phyloP scores from a whole-genome alignment of 2,797 vertebrate species.

The Mionectes olivaceus region DNA sequence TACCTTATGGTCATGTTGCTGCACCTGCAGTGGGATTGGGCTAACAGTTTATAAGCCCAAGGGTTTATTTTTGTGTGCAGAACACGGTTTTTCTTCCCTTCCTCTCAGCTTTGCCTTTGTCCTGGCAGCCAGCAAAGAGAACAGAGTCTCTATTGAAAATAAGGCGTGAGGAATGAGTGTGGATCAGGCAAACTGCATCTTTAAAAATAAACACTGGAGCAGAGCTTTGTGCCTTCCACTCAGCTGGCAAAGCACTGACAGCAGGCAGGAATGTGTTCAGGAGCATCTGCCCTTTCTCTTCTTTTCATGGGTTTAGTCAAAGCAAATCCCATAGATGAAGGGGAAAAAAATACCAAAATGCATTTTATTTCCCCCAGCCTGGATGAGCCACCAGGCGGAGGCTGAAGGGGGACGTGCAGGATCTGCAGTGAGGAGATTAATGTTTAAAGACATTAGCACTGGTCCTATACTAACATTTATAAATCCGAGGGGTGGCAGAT shows the following conservation, averaged over 20 bases:
- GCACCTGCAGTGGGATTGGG: not conserved
- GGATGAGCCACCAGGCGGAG: fast-evolving
- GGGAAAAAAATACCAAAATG: fast-evolving
- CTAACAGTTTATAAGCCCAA: not conserved
- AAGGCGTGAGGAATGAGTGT: not conserved
- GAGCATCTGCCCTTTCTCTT: conserved; percentile 42
- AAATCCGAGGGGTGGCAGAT: conserved; percentile 69
- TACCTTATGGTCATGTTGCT: not conserved
- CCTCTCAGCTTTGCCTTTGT: not conserved
- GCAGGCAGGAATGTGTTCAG: not conserved
- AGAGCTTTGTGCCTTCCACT: conserved; percentile 19
- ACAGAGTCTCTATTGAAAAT: not conserved
- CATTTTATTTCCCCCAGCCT: not conserved
- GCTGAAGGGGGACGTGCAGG: not conserved
- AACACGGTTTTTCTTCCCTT: not conserved
- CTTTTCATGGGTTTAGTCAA: conserved; percentile 8
- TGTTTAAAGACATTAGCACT: conserved; percentile 60
- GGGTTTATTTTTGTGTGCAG: not conserved
- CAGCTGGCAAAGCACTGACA: conserved; percentile 19
- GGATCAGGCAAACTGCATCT: not conserved
- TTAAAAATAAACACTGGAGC: conserved; percentile 25
- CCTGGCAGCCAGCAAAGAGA: not conserved
- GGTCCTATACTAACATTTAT: conserved; percentile 68
- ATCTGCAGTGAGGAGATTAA: conserved; percentile 56
- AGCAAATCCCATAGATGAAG: conserved; percentile 9